A percentile compares a stretch with the other conserved stretches of the same genome.
Conservation (phyloP, 2,797 vertebrate species). For the Bradypodion ventrale region DNA sequence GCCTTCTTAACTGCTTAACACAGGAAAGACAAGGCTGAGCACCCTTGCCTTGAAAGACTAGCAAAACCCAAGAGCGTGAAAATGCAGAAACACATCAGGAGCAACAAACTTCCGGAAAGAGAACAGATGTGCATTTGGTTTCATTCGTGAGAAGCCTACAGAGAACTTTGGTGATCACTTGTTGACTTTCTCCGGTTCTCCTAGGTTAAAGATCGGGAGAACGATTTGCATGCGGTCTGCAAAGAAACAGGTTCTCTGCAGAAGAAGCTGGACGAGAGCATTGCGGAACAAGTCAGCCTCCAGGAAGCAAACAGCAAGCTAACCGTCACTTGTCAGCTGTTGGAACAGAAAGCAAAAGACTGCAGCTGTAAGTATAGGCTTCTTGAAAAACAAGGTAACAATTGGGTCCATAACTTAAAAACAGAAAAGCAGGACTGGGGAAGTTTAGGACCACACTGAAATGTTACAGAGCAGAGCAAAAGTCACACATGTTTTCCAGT, state of each 20-base stretch:
- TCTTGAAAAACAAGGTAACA: not conserved
- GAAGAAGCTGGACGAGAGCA: slow-evolving; percentile 67
- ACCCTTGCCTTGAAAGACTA: slow-evolving; percentile 55
- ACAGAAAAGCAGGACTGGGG: no score
- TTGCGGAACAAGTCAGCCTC: slow-evolving; percentile 61
- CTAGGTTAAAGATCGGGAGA: slow-evolving; percentile 59
- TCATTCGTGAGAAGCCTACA: slow-evolving; percentile 43
- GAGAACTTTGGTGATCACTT: not conserved
- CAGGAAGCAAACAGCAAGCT: slow-evolving; percentile 55
- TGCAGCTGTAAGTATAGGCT: slow-evolving; percentile 74
- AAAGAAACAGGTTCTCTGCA: slow-evolving; percentile 51
- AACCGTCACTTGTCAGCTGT: slow-evolving; percentile 45
- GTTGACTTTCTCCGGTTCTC: slow-evolving; percentile 25
- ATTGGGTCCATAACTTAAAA: no score
- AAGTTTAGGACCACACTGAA: no score
- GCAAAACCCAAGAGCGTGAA: slow-evolving; percentile 66
- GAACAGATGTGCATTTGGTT: slow-evolving; percentile 68
- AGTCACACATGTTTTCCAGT: no score
- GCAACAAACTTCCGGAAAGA: slow-evolving; percentile 74
- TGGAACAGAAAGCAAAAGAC: slow-evolving; percentile 60
- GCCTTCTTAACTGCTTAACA: slow-evolving; percentile 64
- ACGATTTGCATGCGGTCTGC: slow-evolving; percentile 41
- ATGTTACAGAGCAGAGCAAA: no score
- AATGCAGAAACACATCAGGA: slow-evolving; percentile 72
- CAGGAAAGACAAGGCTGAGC: slow-evolving; percentile 69